Base-by-base conservation (phyloP, 1,140 invertebrate genomes). In the Pentalonia nigronervosa region DNA sequence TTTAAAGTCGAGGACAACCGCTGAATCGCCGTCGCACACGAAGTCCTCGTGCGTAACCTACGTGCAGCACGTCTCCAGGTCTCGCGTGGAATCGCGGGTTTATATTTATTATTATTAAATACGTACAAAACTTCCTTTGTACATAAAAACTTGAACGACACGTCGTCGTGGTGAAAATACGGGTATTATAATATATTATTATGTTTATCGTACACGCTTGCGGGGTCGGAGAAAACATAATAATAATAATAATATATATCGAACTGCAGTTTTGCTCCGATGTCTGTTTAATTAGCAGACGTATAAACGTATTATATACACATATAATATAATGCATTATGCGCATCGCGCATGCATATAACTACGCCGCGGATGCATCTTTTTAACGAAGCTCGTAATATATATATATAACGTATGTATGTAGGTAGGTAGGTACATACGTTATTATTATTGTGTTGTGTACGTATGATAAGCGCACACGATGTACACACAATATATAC, bases 281-380 rank as follows among this genome's bases (percentile, higher is more conserved):
- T 30, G 47, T 20, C 47, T 47, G 86, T 88, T 88, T 88, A 88
- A 88, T 88, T 88, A 48, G 86, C 86, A 47, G 25, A 86, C 60
- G 30, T 67, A n/a, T 67, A 67, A 11, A 48, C 4, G n/a, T 17
- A 20, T 76, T 56, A 76, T 20, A 34, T n/a, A 76, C n/a, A 23
- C 23, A 23, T 83, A 23, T 23, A 34, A 36, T 81, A 20, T n/a
- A 41, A 41, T 41, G 41, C 41, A 36, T 20, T 36, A 36, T 41
- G 34, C 23, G 60, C 30, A 76, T 41, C 41, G 41, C 41, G 41
- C 41, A 41, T 41, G 41, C 41, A 41, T 4, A 14, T 30, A 47
- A 86, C 45, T 30, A n/a, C 21, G 21, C 84, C 9, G 34, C 9
- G 48, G 47, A 89, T 14, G 87, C n/a, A n/a, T 89, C 21, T 56